Evolutionary conservation across 2,797 vertebrate genomes (phyloP).

Genomic region (Podarcis lilfordi): DNA sequence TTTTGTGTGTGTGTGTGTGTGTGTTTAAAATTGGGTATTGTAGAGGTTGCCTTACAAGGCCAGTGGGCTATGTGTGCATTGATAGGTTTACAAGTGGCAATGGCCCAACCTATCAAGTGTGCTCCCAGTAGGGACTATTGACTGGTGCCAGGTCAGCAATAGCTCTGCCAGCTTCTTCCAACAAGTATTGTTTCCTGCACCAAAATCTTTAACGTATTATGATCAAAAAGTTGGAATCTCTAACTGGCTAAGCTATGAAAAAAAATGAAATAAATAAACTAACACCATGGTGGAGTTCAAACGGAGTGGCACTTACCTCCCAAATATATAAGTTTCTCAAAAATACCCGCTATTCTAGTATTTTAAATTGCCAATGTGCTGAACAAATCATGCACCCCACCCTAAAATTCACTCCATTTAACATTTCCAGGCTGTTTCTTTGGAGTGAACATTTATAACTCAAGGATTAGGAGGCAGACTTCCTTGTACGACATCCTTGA

Average conservation of each 20-base stretch:
- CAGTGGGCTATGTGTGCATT: not conserved
- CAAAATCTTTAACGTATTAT: not conserved
- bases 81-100: not conserved
- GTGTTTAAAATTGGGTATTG: too few relatives aligned
- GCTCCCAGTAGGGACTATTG: not conserved
- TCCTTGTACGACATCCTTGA: not conserved
- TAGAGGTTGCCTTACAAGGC: not conserved
- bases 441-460: not conserved
- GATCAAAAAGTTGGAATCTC: not conserved
- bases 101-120: not conserved
- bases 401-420: not conserved
- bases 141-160: not conserved
- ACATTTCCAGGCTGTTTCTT: not conserved
- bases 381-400: not conserved
- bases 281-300: not conserved
- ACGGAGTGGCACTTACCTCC: not conserved
- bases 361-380: not conserved
- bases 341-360: not conserved
- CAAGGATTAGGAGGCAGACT: not conserved
- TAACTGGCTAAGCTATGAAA: not conserved
- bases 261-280: not conserved
- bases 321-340: not conserved
- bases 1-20: too few relatives aligned
- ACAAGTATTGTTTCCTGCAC: not conserved
- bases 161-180: not conserved